phyloP scores from a whole-genome alignment of 1,140 invertebrate genomes.

The Drosophila eugracilis region DNA sequence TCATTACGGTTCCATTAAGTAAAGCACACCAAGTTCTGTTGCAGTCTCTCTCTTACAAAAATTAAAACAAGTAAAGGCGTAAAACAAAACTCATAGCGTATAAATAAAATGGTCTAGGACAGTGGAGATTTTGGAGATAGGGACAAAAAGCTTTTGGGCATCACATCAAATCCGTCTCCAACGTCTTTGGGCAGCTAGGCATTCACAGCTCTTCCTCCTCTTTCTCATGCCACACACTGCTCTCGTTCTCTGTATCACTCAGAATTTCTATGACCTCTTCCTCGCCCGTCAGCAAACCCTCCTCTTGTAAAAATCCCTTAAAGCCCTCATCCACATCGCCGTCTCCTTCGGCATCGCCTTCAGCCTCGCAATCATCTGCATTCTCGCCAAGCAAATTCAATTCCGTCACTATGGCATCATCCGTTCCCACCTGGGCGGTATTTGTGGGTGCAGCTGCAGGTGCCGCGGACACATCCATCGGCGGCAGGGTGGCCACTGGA shows the following conservation, averaged over 20 bases:
- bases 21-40: conserved; percentile 78
- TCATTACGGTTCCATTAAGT: conserved; percentile 60
- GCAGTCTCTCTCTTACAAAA: conserved; percentile 75
- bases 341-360: conserved; percentile 27
- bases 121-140: conserved; percentile 11
- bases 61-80: conserved; percentile 67
- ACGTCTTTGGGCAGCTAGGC: background rate
- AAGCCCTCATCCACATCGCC: conserved; percentile 31
- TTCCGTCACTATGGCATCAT: conserved; percentile 57
- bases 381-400: conserved; percentile 53
- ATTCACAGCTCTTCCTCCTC: conserved; percentile 51
- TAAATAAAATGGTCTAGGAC: conserved; percentile 64
- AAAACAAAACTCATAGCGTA: conserved; percentile 63
- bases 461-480: conserved; percentile 67
- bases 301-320: conserved; percentile 53
- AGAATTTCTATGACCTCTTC: conserved; percentile 67
- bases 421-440: conserved; percentile 61
- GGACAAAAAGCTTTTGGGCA: conserved; percentile 5
- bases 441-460: conserved; percentile 35
- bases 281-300: conserved; percentile 36
- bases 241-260: conserved; percentile 77
- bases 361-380: conserved; percentile 23
- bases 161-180: conserved; percentile 4
- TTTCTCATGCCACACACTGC: conserved; percentile 68
- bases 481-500: conserved; percentile 84